Percentiles rank a stretch among this genome's conserved stretches.
Evolutionary conservation across 1,140 invertebrate genomes (phyloP).

Genomic region (Battus philenor): DNA sequence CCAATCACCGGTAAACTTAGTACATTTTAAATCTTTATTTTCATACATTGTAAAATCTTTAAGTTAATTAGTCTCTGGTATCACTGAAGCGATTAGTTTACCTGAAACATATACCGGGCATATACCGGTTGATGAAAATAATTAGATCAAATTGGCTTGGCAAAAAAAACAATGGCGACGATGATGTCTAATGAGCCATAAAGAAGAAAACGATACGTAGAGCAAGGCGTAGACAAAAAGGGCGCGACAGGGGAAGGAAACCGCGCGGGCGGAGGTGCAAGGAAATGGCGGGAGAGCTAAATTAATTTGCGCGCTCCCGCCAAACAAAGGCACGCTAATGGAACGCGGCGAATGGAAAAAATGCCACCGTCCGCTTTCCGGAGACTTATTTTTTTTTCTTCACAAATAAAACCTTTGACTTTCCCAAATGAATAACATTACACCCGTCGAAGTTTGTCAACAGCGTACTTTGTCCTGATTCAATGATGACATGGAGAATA

Average conservation of each 20-base stretch:
- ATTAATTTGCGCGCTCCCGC: constrained; percentile 75
- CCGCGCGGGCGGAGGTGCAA: constrained; percentile 44
- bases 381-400: constrained; percentile 64
- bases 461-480: constrained; percentile 59
- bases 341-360: constrained; percentile 75
- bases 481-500: constrained; percentile 58
- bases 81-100: too few species aligned
- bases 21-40: too few species aligned
- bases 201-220: constrained; percentile 76
- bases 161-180: constrained; percentile 71
- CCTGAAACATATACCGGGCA: too few species aligned
- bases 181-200: constrained; percentile 74
- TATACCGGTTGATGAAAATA: constrained; percentile 57
- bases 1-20: too few species aligned
- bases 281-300: constrained; percentile 75
- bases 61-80: too few species aligned
- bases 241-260: constrained; percentile 51
- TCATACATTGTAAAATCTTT: too few species aligned
- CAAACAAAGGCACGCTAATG: constrained; percentile 76
- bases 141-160: constrained; percentile 60
- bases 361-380: constrained; percentile 74
- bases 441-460: constrained; percentile 58
- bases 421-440: constrained; percentile 72
- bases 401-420: constrained; percentile 73
- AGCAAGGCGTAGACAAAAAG: constrained; percentile 72